Conservation (phyloP, 2,113 vertebrate species). For the Lasiurus cinereus region DNA sequence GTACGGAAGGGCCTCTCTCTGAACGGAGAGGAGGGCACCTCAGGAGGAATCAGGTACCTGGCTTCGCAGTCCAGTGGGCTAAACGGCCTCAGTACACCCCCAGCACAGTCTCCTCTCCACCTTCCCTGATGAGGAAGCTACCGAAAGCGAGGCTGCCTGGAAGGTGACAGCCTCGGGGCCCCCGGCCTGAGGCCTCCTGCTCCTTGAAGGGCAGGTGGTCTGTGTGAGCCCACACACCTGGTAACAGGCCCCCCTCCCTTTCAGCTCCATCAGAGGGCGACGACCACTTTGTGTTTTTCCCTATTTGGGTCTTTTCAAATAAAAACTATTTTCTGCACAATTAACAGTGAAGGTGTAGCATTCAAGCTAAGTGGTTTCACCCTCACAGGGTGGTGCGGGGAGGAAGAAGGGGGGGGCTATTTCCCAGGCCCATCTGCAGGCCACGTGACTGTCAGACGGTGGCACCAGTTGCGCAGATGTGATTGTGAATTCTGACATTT, state of each 20-base stretch:
- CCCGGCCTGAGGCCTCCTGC: not conserved
- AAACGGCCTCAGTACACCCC: not conserved
- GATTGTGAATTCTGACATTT: conserved; percentile 53
- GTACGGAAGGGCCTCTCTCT: not conserved
- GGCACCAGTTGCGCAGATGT: not conserved
- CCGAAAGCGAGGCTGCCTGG: not conserved
- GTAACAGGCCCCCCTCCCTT: not conserved
- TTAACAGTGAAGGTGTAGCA: not conserved
- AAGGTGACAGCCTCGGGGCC: not conserved
- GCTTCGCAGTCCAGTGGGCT: not conserved
- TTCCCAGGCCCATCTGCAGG: not conserved
- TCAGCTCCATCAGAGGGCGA: not conserved
- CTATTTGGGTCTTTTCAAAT: not conserved
- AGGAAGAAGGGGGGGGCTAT: too few species aligned
- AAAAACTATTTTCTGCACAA: not conserved
- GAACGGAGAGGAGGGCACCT: not conserved
- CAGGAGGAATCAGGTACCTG: not conserved
- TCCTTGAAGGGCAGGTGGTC: not conserved
- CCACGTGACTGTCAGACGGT: not conserved
- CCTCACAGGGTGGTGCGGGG: accelerated
- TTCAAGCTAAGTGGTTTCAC: accelerated
- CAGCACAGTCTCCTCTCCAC: not conserved
- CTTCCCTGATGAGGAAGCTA: not conserved
- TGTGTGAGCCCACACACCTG: not conserved
- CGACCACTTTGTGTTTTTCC: not conserved